A percentile compares a stretch with the other conserved stretches of the same genome.
Conservation (phyloP, 2,888 invertebrate genomes). For the Eudasyphora cyanicolor region DNA sequence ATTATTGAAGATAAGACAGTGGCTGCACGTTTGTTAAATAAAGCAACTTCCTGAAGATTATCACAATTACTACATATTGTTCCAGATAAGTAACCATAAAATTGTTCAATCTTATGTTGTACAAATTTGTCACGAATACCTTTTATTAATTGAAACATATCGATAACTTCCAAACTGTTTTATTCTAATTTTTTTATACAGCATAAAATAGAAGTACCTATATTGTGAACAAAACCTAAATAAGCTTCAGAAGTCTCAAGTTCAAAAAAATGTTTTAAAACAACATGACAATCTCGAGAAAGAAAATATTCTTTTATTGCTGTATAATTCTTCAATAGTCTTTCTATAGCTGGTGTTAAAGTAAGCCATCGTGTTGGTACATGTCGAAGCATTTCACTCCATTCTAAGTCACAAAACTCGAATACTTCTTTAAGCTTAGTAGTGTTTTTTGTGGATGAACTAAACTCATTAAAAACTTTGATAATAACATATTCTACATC, state of each 20-base stretch:
- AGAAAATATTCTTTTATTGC: conserved; percentile 51
- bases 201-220: conserved; percentile 7
- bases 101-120: conserved; percentile 27
- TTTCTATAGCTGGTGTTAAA: conserved; percentile 46
- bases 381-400: conserved; percentile 51
- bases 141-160: conserved; percentile 34
- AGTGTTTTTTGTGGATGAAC: conserved; percentile 51
- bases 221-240: conserved; percentile 44
- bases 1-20: conserved; percentile 33
- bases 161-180: conserved; percentile 24
- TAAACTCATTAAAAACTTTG: no score
- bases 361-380: conserved; percentile 51
- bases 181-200: conserved; percentile 51
- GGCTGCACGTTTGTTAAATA: conserved; percentile 38
- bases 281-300: conserved; percentile 33
- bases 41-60: no score
- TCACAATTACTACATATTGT: no score
- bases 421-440: conserved; percentile 38
- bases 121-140: conserved; percentile 25
- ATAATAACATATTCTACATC: conserved; percentile 38
- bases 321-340: conserved; percentile 45
- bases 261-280: conserved; percentile 48
- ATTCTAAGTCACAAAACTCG: conserved; percentile 44
- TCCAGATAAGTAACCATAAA: no score
- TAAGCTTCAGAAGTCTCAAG: conserved; percentile 53